Evolutionary conservation across 2,888 invertebrate species (phyloP), one percentile per base, ranked within the genome.

Genomic region (Lithophane leautieri): DNA sequence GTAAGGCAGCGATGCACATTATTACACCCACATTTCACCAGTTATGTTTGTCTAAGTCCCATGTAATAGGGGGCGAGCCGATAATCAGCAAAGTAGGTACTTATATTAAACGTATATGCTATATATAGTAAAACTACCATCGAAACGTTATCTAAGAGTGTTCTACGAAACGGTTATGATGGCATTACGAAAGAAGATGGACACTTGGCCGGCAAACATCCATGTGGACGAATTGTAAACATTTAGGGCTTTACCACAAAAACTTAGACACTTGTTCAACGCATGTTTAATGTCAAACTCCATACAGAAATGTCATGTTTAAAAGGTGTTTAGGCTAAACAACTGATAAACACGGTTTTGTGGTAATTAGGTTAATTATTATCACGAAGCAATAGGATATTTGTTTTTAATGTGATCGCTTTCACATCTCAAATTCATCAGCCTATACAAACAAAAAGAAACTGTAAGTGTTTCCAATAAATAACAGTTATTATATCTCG

Each of bases 371-470:
- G 34, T 34, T 34, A 6, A 14, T 4, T 56, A 25, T 25, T 56
- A 56, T 28, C 11, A 34, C 4, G 11, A 25, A 44, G 19, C 7
- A 4, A 19, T 28, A 4, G 8, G 8, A 40, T 12, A 7, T 19
- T 40, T 12, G 12, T 40, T 68, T 71, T 42, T 1, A 42, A 52
- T 28, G 22, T n/a, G 28, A 28, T 12, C 40, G 2, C 69, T 61
- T 70, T 79, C 56, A 42, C 54, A 66, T 52, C 25, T 47, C 63
- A 70, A 66, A 70, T 79, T 82, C 50, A 72, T 28, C 14, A 54
- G 9, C 56, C 63, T 72, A 12, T 12, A 62, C 50, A 25, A 62
- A 83, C 56, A 77, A 86, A 83, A 69, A 34, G 74, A 84, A 83
- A 83, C 60, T 52, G 62, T 16, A 47, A 77, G 79, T 86, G 54